Evolutionary conservation across 30 jellyfish, hydroid and myxozoan species (phyloP), one percentile per base, ranked within the genome.

Genomic region (Hydractinia echinata): DNA sequence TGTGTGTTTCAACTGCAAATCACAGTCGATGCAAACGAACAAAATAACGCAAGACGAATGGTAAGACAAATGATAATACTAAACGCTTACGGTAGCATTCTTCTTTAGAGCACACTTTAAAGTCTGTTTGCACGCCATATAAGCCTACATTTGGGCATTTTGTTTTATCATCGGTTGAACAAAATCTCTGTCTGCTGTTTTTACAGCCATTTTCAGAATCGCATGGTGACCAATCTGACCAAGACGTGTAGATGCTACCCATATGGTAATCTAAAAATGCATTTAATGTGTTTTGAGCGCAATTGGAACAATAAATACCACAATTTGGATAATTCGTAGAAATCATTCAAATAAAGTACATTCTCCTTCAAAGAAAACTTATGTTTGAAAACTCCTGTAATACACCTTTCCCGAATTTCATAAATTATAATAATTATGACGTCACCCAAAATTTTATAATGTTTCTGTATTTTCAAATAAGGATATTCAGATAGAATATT

Each of bases 191-290:
- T 61, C 96, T 66, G 53, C 79, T 88, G 55, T 77, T 88, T 56
- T 68, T 51, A 52, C 96, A 88, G 55, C 73, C 30, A 52, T 73
- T 39, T 5, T 82, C 88, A 51, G 85, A 69, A 61, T 53, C 53
- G 64, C 96, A 88, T 4, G 96, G 96, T 7, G 96, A 73, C 77
- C 77, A 88, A 9, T 58, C 90, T 13, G 94, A 67, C 96, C 96
- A 88, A 7, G 81, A 9, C 10, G 95, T 86, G 81, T 64, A 76
- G 19, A 72, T 81, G 76, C 87, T 79, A 9, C 72, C 73, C 9
- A 60, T 86, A 48, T 80, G 50, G 64, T 30, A 60, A 80, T 55
- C 58, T 18, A 62, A 79, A 79, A n/a, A 6, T 64, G 3, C 15
- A 51, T 64, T 64, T 62, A 5, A 50, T n/a, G 2, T 30, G 1